Conservation (phyloP, 2,888 invertebrate genomes). For the Drosophila pegasa region DNA sequence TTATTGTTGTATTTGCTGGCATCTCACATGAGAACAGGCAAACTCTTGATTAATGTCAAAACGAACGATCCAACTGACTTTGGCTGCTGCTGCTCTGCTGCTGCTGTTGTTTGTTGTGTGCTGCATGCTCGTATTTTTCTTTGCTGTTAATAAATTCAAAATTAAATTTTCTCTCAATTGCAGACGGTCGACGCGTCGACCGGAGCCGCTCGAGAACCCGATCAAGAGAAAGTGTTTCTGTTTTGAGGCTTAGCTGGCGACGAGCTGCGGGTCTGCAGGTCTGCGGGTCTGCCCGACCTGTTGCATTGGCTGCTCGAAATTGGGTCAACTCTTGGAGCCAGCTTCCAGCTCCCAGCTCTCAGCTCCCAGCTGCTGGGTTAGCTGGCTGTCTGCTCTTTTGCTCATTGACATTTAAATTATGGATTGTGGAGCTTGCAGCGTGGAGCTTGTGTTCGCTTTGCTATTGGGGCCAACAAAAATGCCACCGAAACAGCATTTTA, state of each 20-base stretch:
- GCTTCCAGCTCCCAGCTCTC: conserved; percentile 14
- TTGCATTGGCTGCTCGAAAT: conserved; percentile 55
- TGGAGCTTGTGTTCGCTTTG: conserved; percentile 47
- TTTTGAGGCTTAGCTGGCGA: conserved; percentile 39
- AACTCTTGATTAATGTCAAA: conserved; percentile 74
- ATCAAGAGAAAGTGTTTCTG: conserved; percentile 75
- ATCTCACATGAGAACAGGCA: conserved; percentile 30
- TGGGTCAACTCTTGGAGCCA: conserved; percentile 47
- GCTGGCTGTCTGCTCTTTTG: conserved; percentile 51
- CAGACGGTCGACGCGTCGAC: conserved; percentile 49
- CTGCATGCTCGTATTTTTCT: conserved; percentile 24
- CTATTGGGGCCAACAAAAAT: conserved; percentile 61
- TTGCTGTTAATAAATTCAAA: conserved; percentile 77
- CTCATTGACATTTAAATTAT: conserved; percentile 76
- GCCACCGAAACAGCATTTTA: conserved; percentile 63
- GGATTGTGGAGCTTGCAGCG: conserved; percentile 28
- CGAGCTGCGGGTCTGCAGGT: conserved; percentile 30
- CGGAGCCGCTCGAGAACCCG: conserved; percentile 56
- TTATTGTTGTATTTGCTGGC: conserved; percentile 10
- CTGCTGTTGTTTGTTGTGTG: background rate
- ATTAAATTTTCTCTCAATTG: conserved; percentile 80
- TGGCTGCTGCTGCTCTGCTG: conserved; percentile 7
- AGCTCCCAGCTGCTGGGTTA: conserved; percentile 32
- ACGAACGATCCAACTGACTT: conserved; percentile 59
- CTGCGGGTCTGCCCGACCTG: conserved; percentile 25